Conservation (phyloP, 2,888 invertebrate genomes). For the Opisthograptis luteolata region DNA sequence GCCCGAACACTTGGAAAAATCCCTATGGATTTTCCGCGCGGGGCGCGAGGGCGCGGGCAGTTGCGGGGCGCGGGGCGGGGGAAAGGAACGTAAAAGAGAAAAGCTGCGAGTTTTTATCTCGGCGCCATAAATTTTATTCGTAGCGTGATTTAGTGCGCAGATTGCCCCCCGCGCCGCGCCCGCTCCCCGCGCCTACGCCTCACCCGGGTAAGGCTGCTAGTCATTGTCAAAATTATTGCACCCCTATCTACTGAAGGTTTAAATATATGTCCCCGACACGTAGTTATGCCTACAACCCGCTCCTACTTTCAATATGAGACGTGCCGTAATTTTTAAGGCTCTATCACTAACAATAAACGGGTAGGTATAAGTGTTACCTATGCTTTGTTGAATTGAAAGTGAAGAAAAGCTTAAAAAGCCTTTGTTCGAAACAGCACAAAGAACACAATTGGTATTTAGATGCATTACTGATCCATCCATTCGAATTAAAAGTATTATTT, state of each 20-base stretch:
- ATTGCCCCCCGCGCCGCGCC: slow-evolving; percentile 76
- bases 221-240: slow-evolving; percentile 85
- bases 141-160: slow-evolving; percentile 86
- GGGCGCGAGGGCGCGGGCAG: slow-evolving; percentile 39
- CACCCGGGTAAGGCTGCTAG: slow-evolving; percentile 82
- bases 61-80: slow-evolving; percentile 48
- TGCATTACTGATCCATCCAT: slow-evolving; percentile 38
- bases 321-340: slow-evolving; percentile 32
- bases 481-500: slow-evolving; percentile 52
- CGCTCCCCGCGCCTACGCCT: slow-evolving; percentile 77
- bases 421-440: slow-evolving; percentile 38
- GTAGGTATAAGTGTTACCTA: slow-evolving; percentile 22
- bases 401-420: slow-evolving; percentile 36
- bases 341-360: slow-evolving; percentile 28
- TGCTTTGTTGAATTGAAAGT: slow-evolving; percentile 23
- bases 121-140: slow-evolving; percentile 86
- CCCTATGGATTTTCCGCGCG: slow-evolving; percentile 83
- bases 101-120: slow-evolving; percentile 86
- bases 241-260: slow-evolving; percentile 84
- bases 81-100: slow-evolving; percentile 85
- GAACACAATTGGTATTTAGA: slow-evolving; percentile 32
- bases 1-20: slow-evolving; percentile 83
- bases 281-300: slow-evolving; percentile 78
- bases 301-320: slow-evolving; percentile 52
- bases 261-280: slow-evolving; percentile 83